These are phyloP conservation scores for Rhinogobius similis DNA, from an alignment of 2,113 vertebrate species.

Conservation along the genomic window DNA sequence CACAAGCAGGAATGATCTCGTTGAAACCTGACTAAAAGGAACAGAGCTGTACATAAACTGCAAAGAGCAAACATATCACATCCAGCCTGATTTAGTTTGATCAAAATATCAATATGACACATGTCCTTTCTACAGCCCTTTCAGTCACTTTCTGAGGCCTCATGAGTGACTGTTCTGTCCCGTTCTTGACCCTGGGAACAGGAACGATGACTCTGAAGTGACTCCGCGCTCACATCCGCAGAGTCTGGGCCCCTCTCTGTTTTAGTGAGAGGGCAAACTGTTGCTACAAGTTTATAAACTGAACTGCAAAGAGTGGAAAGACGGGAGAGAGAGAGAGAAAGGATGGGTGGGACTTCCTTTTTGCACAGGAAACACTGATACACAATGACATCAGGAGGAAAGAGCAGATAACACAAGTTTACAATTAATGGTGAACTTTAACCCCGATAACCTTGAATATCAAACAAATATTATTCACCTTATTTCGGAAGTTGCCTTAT, in stretches of 20 bases:
- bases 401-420: slow-evolving; percentile 12
- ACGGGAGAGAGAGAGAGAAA: slow-evolving; percentile 21
- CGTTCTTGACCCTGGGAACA: slow-evolving; percentile 46
- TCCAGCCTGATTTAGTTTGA: no score
- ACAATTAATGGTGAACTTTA: neutral
- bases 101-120: no score
- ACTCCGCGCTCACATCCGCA: slow-evolving; percentile 45
- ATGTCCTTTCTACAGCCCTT: no score
- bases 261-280: slow-evolving; percentile 23
- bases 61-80: no score
- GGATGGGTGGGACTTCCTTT: slow-evolving; percentile 69
- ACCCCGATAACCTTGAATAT: neutral
- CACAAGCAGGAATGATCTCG: no score
- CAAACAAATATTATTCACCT: neutral
- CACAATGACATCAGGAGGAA: slow-evolving; percentile 24
- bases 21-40: no score
- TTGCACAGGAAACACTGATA: slow-evolving; percentile 46
- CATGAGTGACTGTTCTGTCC: slow-evolving; percentile 14
- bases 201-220: slow-evolving; percentile 50
- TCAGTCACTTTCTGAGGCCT: no score
- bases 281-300: slow-evolving; percentile 24
- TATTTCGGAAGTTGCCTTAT: no score
- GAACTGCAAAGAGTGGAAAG: neutral
- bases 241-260: slow-evolving; percentile 31
- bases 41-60: no score